Evolutionary conservation across 1,140 invertebrate genomes (phyloP), one percentile per base, ranked within the genome.

Genomic region (Sarcophaga bullata): DNA sequence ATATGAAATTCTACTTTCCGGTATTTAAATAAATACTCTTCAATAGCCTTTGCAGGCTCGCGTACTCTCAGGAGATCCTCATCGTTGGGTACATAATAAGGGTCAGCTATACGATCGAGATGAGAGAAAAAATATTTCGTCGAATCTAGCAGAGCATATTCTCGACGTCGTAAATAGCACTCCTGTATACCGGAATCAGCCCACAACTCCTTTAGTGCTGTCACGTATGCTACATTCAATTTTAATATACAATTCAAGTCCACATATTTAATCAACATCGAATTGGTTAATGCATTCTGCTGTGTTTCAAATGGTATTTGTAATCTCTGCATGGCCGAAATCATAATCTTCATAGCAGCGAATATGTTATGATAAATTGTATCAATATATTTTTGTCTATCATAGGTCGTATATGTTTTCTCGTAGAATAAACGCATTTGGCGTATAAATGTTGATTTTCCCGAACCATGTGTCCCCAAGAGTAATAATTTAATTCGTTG

Each of bases 1-100:
- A 98, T 98, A 93, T 97, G 97, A 96, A 98, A 98, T 92, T 97
- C 95, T 91, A 98, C 98, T 91, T 97, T 97, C 93, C 98, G 97
- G 93, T 98, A 93, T 92, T 98, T 97, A 93, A 98, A 98, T 84
- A 97, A 97, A 93, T 98, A 98, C 91, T 98, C 97, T 91, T 98
- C 98, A 91, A 99, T 98, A 91, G 97, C 96, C 85, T 97, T 99
- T 68, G 98, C 98, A 85, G 98, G 98, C 85, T 98, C 97, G 94
- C 98, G 94, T 91, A 98, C 98, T 91, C 98, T 95, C 85, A 99
- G 93, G 92, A 99, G 98, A 93, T 99, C 98, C 93, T 99, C 98
- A 92, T 98, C 96, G 86, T 96, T 97, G 84, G 98, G 98, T 91
- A 99, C 84, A 92, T 97, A 99, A 91, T 98, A 96, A 76, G 94